Percentiles rank a stretch among this genome's conserved stretches.
Conservation (phyloP, 2,797 vertebrate species). For the Artibeus jamaicensis region DNA sequence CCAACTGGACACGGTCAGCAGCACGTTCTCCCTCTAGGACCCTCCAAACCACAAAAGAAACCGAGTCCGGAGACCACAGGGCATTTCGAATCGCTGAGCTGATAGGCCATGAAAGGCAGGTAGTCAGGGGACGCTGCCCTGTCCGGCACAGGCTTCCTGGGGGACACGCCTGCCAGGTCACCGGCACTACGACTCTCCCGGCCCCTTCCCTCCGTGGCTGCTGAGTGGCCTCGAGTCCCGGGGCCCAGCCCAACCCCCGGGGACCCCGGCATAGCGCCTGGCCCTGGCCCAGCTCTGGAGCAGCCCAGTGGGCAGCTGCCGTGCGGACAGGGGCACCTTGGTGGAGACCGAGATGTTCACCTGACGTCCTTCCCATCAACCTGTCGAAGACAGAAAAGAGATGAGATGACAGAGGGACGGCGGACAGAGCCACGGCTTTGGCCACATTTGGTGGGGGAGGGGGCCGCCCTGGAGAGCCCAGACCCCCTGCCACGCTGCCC, state of each 20-base stretch:
- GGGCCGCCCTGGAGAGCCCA: too few relatives aligned
- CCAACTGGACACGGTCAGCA: neutral
- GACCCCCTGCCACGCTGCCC: neutral
- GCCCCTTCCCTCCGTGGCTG: too few relatives aligned
- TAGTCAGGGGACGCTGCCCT: fast-evolving
- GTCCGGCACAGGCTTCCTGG: too few relatives aligned
- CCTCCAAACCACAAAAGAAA: neutral
- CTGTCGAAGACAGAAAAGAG: neutral
- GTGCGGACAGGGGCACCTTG: fast-evolving
- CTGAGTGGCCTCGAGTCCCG: fast-evolving
- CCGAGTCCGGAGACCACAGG: fast-evolving
- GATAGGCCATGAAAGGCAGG: neutral
- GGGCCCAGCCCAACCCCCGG: neutral
- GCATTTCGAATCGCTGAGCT: fast-evolving
- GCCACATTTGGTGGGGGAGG: fast-evolving
- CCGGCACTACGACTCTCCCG: neutral
- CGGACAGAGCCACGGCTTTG: fast-evolving
- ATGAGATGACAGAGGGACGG: fast-evolving
- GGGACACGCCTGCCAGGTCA: fast-evolving
- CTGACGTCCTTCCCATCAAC: neutral
- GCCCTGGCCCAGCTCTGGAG: fast-evolving
- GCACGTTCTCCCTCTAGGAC: neutral
- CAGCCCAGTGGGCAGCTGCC: neutral
- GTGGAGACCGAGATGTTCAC: too few relatives aligned
- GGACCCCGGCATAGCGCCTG: too few relatives aligned